These are phyloP conservation scores for Nothoprocta perdicaria DNA, from an alignment of 2,113 vertebrate genomes.

Conservation along the genomic window DNA sequence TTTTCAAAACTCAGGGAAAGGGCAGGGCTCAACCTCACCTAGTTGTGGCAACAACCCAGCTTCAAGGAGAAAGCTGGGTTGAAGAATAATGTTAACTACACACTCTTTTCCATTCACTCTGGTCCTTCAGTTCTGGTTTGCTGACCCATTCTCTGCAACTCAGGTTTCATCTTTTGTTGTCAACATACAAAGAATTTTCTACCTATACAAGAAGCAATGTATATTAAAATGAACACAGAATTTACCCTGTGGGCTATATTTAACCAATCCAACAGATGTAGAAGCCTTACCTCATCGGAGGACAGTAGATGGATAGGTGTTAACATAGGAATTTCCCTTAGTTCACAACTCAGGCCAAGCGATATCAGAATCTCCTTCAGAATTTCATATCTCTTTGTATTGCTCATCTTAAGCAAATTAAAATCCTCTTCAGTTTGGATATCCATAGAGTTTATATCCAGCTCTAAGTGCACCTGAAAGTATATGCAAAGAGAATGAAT, in stretches of 20 bases:
- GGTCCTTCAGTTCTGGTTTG: neutral
- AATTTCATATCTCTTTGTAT: constrained; percentile 81
- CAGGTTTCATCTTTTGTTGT: neutral
- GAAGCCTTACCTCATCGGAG: constrained; percentile 78
- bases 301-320: constrained; percentile 84
- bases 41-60: neutral
- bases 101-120: too few relatives aligned
- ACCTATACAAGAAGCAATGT: neutral
- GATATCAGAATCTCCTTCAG: constrained; percentile 83
- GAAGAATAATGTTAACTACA: neutral
- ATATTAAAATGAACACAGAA: neutral
- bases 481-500: neutral
- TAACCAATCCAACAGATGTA: neutral
- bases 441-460: constrained; percentile 68
- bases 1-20: neutral
- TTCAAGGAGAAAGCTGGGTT: neutral
- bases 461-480: constrained; percentile 86
- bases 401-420: constrained; percentile 85
- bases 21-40: neutral
- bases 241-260: neutral
- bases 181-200: neutral
- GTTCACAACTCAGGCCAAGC: constrained; percentile 86
- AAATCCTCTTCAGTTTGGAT: constrained; percentile 75
- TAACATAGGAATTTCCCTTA: constrained; percentile 57
- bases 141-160: neutral